Evolutionary conservation across 2,888 invertebrate species (phyloP), one percentile per base, ranked within the genome.

Genomic region (Monoplex corrugatus): DNA sequence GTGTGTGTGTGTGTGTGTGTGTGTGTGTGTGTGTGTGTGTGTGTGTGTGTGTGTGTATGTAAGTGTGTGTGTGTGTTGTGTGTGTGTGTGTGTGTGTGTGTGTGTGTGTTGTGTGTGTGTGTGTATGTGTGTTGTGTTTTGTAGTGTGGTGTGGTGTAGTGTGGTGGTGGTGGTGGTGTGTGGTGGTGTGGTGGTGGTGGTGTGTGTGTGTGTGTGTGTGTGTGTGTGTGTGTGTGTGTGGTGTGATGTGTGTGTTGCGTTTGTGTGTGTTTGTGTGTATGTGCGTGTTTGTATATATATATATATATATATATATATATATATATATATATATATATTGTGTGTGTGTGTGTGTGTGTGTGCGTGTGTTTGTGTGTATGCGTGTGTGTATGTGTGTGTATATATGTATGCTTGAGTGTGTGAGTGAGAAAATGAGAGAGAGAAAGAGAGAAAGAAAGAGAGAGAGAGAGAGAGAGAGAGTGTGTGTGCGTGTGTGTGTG

Each of bases 1-100:
- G 63, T 63, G 63, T 63, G 63, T 63, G 63, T 63, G 63, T 63
- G 63, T 63, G 63, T 63, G 63, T 63, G 63, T 63, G 63, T 63
- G n/a, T 68, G 23, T 68, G 23, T 68, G 68, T 68, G 23, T 68
- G 68, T 68, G 8, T 68, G 68, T n/a, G 8, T 68, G 68, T 68
- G 8, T 68, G 68, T 68, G 23, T 68, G 68, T 68, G 23, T 68
- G 68, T 68, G 23, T 68, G 68, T 68, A 6, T 68, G 50, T 13
- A 16, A 16, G 50, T 50, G 19, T 8, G 19, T 19, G 8, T 50
- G 50, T 50, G 50, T 13, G 8, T 50, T 50, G 68, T 68, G 23
- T 68, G 2, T 63, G 2, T 68, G 23, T 68, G 23, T 63, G 63
- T 68, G 10, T 68, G 68, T n/a, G 68, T 68, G n/a, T 68, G 68